Percentiles rank a stretch among this genome's conserved stretches.
These are phyloP conservation scores for Copsychus sechellarum DNA, from an alignment of 2,113 vertebrate species.

Conservation along the genomic window DNA sequence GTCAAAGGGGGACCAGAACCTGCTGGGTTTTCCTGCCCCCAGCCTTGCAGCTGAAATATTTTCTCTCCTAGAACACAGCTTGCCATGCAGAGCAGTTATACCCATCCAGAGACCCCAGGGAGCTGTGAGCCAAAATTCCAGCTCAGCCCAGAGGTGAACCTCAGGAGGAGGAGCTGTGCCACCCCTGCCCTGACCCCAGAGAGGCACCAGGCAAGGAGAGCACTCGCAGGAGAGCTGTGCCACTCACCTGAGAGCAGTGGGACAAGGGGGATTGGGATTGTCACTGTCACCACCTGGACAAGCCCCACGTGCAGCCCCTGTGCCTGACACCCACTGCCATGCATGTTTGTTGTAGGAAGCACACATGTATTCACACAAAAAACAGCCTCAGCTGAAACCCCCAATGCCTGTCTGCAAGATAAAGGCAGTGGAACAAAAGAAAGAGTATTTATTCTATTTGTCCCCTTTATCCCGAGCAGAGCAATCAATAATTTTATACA, in stretches of 20 bases:
- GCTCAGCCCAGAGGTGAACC: fast-evolving
- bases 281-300: background rate
- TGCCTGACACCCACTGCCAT: fast-evolving
- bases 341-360: fast-evolving
- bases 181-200: no score
- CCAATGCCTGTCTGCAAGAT: background rate
- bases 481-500: background rate
- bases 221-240: background rate
- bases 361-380: no score
- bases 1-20: no score
- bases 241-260: background rate
- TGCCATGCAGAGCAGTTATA: fast-evolving
- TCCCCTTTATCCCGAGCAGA: background rate
- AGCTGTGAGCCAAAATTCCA: background rate
- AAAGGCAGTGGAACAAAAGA: background rate
- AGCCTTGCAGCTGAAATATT: background rate
- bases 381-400: background rate
- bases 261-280: background rate
- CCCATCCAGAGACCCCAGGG: fast-evolving
- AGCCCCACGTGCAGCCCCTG: background rate
- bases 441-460: background rate
- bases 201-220: background rate
- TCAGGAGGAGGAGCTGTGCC: fast-evolving
- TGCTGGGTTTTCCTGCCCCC: background rate
- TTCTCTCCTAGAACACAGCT: background rate